Conservation (phyloP, 2,888 invertebrate species). For the Autographa pulchrina region DNA sequence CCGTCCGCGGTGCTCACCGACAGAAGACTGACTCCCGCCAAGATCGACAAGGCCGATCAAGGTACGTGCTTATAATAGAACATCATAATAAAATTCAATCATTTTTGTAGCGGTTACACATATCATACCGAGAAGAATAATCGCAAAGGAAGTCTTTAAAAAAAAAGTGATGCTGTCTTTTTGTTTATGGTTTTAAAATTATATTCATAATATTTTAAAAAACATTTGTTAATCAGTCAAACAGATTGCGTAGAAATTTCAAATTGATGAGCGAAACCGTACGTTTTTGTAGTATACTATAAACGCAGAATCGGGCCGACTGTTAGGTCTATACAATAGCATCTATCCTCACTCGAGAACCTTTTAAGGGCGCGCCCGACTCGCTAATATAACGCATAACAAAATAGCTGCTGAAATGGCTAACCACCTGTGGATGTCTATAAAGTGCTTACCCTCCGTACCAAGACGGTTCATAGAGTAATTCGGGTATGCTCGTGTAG, state of each 20-base stretch:
- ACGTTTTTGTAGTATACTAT: neutral
- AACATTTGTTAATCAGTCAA: too few species aligned
- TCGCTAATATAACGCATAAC: constrained; percentile 49
- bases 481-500: neutral
- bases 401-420: constrained; percentile 58
- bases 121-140: too few species aligned
- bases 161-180: too few species aligned
- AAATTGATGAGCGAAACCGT: too few species aligned
- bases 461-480: constrained; percentile 46
- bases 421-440: constrained; percentile 74
- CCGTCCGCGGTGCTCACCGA: constrained; percentile 60
- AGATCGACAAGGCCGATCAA: constrained; percentile 76
- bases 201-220: too few species aligned
- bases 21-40: constrained; percentile 65
- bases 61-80: constrained; percentile 65
- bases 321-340: neutral
- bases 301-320: neutral
- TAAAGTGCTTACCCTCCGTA: constrained; percentile 56
- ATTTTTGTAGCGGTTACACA: too few species aligned
- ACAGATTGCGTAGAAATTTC: too few species aligned
- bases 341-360: constrained; percentile 7
- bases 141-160: too few species aligned
- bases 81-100: too few species aligned
- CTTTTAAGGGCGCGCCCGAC: constrained; percentile 20
- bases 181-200: too few species aligned